phyloP scores from a whole-genome alignment of 2,888 invertebrate species.

The Notodromas monacha region DNA sequence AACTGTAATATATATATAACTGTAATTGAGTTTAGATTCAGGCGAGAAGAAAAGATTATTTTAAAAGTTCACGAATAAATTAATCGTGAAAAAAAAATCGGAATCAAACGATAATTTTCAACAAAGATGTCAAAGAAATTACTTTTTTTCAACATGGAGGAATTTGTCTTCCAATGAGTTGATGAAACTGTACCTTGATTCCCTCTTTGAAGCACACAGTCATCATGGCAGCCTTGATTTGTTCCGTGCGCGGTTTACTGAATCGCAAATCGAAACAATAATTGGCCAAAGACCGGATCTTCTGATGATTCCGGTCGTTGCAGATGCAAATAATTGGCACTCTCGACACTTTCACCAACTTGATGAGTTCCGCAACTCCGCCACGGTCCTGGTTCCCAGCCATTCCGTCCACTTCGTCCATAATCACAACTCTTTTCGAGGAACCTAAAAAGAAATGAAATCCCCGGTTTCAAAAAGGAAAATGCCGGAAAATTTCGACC shows the following conservation, averaged over 20 bases:
- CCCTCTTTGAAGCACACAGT: conserved; percentile 68
- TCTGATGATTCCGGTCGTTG: conserved; percentile 71
- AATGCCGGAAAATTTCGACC: background rate
- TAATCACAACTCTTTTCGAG: too few relatives aligned
- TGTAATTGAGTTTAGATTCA: too few relatives aligned
- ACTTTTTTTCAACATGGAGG: background rate
- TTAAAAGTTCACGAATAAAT: too few relatives aligned
- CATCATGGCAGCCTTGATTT: conserved; percentile 73
- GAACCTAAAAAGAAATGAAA: too few relatives aligned
- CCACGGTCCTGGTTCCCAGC: conserved; percentile 90
- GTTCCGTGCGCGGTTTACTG: conserved; percentile 46
- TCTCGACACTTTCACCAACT: conserved; percentile 50
- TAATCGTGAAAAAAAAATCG: too few relatives aligned
- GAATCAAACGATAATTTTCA: too few relatives aligned
- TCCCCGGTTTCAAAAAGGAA: too few relatives aligned
- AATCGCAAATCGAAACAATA: conserved; percentile 75
- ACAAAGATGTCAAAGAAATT: background rate
- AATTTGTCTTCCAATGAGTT: too few relatives aligned
- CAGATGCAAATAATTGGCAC: conserved; percentile 88
- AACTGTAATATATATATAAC: too few relatives aligned
- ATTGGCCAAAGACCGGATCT: conserved; percentile 66
- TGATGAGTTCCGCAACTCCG: conserved; percentile 73
- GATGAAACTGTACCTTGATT: conserved; percentile 42
- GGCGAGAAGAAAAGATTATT: too few relatives aligned
- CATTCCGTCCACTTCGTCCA: conserved; percentile 99